Evolutionary conservation across 2,113 vertebrate genomes (phyloP).

Genomic region (Neotoma lepida): DNA sequence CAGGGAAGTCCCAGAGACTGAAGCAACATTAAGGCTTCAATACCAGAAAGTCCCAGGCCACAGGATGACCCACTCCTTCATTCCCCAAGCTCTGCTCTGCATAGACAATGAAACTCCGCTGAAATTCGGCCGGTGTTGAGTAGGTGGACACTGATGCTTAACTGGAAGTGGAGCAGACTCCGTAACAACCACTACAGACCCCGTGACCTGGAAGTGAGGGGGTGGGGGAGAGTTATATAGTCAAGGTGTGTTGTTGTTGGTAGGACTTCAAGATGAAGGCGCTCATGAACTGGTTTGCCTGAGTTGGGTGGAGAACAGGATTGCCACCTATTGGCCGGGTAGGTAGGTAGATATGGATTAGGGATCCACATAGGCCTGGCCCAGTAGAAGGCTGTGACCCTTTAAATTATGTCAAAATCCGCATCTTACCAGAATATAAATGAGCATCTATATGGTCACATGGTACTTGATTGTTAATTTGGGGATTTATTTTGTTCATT

Average conservation of each 20-base stretch:
- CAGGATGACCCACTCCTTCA: constrained; percentile 33
- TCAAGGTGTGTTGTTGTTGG: neutral
- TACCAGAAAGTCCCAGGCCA: neutral
- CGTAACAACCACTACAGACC: neutral
- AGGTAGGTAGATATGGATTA: neutral
- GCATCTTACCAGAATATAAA: constrained; percentile 32
- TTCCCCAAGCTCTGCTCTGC: neutral
- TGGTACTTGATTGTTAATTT: neutral
- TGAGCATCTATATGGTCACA: neutral
- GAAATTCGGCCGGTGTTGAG: neutral
- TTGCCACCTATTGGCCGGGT: neutral
- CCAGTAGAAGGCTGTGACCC: neutral
- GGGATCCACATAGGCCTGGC: neutral
- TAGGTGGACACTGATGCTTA: constrained; percentile 30
- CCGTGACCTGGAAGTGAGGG: neutral
- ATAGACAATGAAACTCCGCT: neutral
- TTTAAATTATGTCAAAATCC: constrained; percentile 46
- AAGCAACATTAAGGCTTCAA: neutral
- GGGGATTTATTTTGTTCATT: constrained; percentile 49
- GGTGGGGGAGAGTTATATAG: neutral
- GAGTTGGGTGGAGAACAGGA: constrained; percentile 10
- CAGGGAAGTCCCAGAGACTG: neutral
- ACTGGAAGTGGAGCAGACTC: constrained; percentile 26
- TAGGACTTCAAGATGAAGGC: neutral
- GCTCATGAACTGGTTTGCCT: constrained; percentile 37